Evolutionary conservation across 2,888 invertebrate species (phyloP).

Genomic region (Lamproptera curius): DNA sequence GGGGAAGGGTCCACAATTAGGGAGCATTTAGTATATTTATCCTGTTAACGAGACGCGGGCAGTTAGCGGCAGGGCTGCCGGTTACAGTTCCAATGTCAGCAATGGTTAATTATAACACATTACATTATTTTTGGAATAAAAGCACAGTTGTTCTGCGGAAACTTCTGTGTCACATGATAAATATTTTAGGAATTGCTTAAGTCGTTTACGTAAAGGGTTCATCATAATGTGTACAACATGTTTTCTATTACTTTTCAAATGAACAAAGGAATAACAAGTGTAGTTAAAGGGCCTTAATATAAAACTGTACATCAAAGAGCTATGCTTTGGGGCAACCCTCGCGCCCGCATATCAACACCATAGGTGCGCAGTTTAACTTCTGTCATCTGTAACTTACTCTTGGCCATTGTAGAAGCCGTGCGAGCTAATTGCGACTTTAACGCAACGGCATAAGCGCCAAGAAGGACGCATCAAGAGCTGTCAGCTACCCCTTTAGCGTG

Average conservation of each 20-base stretch:
- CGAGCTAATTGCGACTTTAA: not conserved
- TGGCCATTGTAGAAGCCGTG: not conserved
- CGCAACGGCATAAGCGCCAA: not conserved
- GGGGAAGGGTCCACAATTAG: constrained; percentile 44
- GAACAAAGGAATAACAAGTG: too few species aligned
- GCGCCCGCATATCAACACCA: constrained; percentile 35
- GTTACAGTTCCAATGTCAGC: not conserved
- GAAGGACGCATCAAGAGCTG: not conserved
- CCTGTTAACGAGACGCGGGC: constrained; percentile 28
- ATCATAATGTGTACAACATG: too few species aligned
- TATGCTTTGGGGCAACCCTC: constrained; percentile 32
- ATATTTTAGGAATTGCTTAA: too few species aligned
- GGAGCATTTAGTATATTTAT: constrained; percentile 38
- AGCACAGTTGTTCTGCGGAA: too few species aligned
- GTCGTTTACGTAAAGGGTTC: too few species aligned
- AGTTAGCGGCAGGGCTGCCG: constrained; percentile 26
- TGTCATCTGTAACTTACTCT: constrained; percentile 32
- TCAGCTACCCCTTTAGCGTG: constrained; percentile 5
- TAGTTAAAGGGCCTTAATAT: too few species aligned
- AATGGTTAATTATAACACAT: too few species aligned
- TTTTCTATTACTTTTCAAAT: too few species aligned
- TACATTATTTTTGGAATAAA: too few species aligned
- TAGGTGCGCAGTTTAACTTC: constrained; percentile 36
- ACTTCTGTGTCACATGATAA: too few species aligned
- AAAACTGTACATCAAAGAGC: too few species aligned